These are phyloP conservation scores for Drosophila nigromelanica DNA, from an alignment of 1,140 invertebrate species.

Conservation along the genomic window DNA sequence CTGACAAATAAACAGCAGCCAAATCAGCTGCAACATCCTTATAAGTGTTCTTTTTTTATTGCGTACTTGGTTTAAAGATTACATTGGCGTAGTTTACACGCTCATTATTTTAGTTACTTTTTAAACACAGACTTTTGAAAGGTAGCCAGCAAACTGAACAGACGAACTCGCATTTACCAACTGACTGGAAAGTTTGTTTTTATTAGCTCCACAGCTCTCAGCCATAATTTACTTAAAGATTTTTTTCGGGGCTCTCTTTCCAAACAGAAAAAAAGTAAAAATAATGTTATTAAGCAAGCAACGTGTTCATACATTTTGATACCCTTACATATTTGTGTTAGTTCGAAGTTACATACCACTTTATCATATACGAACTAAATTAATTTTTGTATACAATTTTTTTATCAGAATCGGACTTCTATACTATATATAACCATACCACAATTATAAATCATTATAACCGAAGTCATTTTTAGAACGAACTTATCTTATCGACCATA, in stretches of 20 bases:
- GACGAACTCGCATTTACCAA: conserved; percentile 35
- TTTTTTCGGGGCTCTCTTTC: conserved; percentile 6
- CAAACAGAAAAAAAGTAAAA: background rate
- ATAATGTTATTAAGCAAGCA: conserved; percentile 38
- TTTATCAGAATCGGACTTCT: too few species aligned
- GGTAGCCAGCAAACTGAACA: conserved; percentile 9
- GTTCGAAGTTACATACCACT: too few species aligned
- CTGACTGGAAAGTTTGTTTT: conserved; percentile 33
- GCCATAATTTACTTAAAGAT: conserved; percentile 3
- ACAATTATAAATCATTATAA: too few species aligned
- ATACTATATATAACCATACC: too few species aligned
- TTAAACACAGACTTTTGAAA: background rate
- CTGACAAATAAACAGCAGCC: conserved; percentile 52
- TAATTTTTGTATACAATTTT: too few species aligned
- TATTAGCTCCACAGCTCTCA: background rate
- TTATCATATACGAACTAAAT: too few species aligned
- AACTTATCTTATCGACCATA: too few species aligned
- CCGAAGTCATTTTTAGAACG: too few species aligned
- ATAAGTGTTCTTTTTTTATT: conserved; percentile 13
- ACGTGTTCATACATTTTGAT: conserved; percentile 3
- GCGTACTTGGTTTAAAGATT: conserved; percentile 3
- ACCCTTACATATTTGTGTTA: background rate
- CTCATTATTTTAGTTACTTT: conserved; percentile 1
- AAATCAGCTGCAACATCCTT: conserved; percentile 31
- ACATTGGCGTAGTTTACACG: conserved; percentile 8